Evolutionary conservation across 2,113 vertebrate species (phyloP), one percentile per base, ranked within the genome.

Genomic region (Cnemophilus loriae): DNA sequence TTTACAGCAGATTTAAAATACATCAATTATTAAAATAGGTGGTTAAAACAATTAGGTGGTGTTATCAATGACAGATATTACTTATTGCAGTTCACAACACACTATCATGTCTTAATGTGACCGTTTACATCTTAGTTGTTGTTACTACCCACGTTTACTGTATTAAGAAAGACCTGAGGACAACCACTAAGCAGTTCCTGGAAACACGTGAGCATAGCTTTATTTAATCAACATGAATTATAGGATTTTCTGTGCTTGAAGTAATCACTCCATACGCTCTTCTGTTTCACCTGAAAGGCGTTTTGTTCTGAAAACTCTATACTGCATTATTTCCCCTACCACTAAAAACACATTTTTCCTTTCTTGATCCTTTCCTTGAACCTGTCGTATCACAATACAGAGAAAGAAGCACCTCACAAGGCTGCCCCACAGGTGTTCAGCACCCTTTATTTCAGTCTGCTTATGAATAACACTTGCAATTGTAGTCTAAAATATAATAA

Each of bases 161-260:
- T 59, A 74, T 74, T 91, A 77, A 86, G 63, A 90, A 73, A 90
- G 63, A 90, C 65, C 55, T 19, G 65, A 88, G 50, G 41, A 94
- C 69, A 91, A 87, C 37, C 16, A 23, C 65, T 73, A 87, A 89
- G 44, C 81, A 64, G 80, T 73, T 95, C 61, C 95, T 95, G 89
- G 68, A 91, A 93, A 84, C 49, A 79, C 14, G 16, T 33, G 82
- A 3, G 5, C 19, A 41, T 23, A 76, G 42, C 46, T 90, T 87
- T 94, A 95, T 79, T 93, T 79, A 76, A 96, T 92, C 65, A 93
- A 93, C 49, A 65, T 35, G n/a, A 95, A 86, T 90, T 77, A 92
- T 89, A 71, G 47, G 64, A 91, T 87, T 93, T 93, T 87, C 75
- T 88, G 39, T 55, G 30, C 84, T 77, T 65, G 52, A 73, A 73